phyloP scores from a whole-genome alignment of 2,888 invertebrate genomes.

The Drosophila testacea region DNA sequence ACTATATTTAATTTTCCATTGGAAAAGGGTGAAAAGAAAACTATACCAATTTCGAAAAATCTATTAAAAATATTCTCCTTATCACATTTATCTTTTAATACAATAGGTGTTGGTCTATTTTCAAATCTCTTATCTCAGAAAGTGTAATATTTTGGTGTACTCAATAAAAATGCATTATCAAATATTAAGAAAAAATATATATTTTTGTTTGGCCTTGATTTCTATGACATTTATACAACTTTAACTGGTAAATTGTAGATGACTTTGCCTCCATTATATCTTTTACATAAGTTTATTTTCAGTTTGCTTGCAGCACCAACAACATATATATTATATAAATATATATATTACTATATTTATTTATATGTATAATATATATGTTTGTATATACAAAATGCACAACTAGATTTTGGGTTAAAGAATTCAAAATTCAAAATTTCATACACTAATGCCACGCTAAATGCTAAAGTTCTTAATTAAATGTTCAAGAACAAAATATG shows the following conservation, averaged over 20 bases:
- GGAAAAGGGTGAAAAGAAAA: neutral
- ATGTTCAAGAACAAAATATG: constrained; percentile 46
- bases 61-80: neutral
- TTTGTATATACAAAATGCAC: constrained; percentile 75
- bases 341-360: constrained; percentile 38
- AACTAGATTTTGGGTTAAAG: constrained; percentile 69
- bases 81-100: neutral
- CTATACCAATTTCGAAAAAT: neutral
- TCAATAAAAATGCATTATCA: constrained; percentile 32
- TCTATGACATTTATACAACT: constrained; percentile 61
- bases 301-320: constrained; percentile 76
- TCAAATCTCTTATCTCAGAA: neutral
- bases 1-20: neutral
- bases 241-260: constrained; percentile 56
- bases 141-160: neutral
- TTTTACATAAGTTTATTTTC: constrained; percentile 50
- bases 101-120: neutral
- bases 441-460: constrained; percentile 54
- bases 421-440: constrained; percentile 71
- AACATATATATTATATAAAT: constrained; percentile 59
- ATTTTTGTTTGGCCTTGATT: constrained; percentile 49
- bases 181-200: constrained; percentile 64
- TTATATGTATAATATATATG: constrained; percentile 39
- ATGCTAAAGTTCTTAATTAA: constrained; percentile 59
- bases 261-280: constrained; percentile 46